Conservation (phyloP, 2,113 vertebrate species). For the Cepphus grylle region DNA sequence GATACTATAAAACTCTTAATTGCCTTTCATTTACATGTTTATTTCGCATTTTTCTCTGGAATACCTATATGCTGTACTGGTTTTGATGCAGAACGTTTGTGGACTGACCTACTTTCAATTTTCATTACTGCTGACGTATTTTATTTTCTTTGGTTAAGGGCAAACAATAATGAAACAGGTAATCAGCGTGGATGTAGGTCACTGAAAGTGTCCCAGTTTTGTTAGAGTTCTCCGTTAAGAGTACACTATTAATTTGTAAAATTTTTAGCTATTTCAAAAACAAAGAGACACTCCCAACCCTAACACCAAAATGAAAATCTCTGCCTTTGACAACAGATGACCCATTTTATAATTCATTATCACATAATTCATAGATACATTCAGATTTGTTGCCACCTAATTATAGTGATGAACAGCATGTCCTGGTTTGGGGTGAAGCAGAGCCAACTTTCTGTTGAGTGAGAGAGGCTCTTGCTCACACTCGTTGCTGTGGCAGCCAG, state of each 20-base stretch:
- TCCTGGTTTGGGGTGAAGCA: too few relatives aligned
- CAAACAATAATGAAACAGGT: conserved; percentile 64
- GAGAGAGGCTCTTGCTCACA: too few relatives aligned
- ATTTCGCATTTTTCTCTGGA: conserved; percentile 33
- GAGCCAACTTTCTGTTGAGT: too few relatives aligned
- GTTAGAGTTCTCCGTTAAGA: conserved; percentile 39
- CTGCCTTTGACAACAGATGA: background rate
- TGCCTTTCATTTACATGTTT: conserved; percentile 45
- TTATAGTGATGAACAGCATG: background rate
- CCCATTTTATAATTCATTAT: background rate
- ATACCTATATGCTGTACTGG: background rate
- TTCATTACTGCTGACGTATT: conserved; percentile 52
- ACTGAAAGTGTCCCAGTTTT: conserved; percentile 45
- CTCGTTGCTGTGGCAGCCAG: too few relatives aligned
- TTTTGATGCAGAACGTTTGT: conserved; percentile 50
- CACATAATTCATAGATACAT: background rate
- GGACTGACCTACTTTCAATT: conserved; percentile 63
- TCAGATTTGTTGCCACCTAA: background rate
- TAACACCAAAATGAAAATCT: conserved; percentile 21
- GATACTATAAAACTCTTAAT: conserved; percentile 17
- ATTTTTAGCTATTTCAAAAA: conserved; percentile 44
- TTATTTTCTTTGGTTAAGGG: conserved; percentile 64
- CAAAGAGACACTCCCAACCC: background rate
- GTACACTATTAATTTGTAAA: background rate
- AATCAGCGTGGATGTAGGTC: conserved; percentile 69